Conservation (phyloP, 2,113 vertebrate species). For the Ochotona princeps region DNA sequence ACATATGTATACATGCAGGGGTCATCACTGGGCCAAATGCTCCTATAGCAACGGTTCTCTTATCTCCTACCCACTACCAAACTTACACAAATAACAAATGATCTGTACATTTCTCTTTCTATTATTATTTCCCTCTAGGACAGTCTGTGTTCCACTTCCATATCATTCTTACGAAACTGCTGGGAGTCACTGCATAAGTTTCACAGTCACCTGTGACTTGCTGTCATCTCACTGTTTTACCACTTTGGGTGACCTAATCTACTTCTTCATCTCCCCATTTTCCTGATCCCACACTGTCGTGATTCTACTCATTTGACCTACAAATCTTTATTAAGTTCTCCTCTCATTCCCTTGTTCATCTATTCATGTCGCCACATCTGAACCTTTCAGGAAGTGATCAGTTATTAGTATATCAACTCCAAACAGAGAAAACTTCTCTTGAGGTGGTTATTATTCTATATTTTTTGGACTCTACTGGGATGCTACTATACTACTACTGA, state of each 20-base stretch:
- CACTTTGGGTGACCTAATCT: background rate
- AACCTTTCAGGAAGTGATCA: background rate
- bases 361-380: background rate
- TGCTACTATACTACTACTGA: background rate
- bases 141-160: background rate
- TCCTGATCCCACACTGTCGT: background rate
- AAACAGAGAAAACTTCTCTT: background rate
- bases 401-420: background rate
- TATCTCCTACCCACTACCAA: background rate
- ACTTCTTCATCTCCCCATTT: background rate
- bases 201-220: background rate
- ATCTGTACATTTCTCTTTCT: background rate
- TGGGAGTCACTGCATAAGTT: background rate
- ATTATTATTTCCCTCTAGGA: background rate
- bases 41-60: background rate
- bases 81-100: background rate
- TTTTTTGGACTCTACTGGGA: background rate
- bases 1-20: background rate
- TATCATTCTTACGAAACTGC: background rate
- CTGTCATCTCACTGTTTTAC: background rate
- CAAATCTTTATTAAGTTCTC: background rate
- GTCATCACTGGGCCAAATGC: background rate
- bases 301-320: background rate
- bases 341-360: background rate
- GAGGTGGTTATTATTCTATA: background rate